Evolutionary conservation across 2,888 invertebrate species (phyloP), one percentile per base, ranked within the genome.

Genomic region (Aspidiotus destructor): DNA sequence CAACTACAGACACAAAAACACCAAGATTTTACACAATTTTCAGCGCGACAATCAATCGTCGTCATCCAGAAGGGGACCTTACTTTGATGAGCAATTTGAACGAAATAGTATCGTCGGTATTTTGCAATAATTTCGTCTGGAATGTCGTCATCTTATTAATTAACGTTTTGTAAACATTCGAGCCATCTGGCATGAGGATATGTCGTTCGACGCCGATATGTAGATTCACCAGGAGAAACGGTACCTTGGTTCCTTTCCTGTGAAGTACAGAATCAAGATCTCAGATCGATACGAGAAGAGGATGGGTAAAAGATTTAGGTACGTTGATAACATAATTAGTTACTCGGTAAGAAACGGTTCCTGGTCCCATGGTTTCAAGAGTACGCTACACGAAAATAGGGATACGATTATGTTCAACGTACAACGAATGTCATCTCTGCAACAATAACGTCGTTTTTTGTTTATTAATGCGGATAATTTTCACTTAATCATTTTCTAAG

Each of bases 41-140:
- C 6, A n/a, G 6, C 48, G 6, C n/a, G 11, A 48, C 28, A 28
- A 28, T 28, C 28, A 28, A 5, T 28, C 28, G 2, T 28, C 5
- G 28, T 28, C 28, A 28, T 13, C n/a, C 48, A 3, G 48, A 48
- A n/a, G 2, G 11, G 11, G 48, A 6, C 6, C 10, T 58, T 58
- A 67, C 67, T 15, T 67, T 67, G 11, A 52, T 58, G 2, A 67
- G 48, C 44, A 67, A 52, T 10, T 60, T 17, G 9, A 91, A 81
- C 71, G 88, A 86, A 73, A 87, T 86, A 0, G 89, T 91, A 74
- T 93, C 90, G 74, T 92, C 92, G 71, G 84, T 83, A 65, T 82
- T 81, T 8, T 79, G 77, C 68, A 89, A 77, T 77, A 92, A 80
- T 73, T 83, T 82, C 63, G 79, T 81, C 77, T 87, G 86, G 10